These are phyloP conservation scores for Sceliomorpha sp. DNA, from an alignment of 2,888 invertebrate species.

Conservation along the genomic window DNA sequence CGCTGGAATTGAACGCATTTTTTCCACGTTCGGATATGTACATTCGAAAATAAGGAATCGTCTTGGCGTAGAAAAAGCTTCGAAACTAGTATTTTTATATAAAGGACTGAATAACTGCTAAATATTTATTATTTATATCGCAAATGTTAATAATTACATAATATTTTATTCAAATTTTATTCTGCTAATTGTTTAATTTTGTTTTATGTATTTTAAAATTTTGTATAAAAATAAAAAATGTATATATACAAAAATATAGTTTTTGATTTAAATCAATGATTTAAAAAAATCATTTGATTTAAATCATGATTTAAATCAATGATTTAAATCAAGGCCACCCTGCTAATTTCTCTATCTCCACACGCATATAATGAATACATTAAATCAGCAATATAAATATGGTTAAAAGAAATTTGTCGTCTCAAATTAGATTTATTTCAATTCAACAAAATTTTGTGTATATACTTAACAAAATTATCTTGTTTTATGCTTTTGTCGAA, in stretches of 20 bases:
- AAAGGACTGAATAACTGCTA: not conserved
- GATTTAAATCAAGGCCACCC: not conserved
- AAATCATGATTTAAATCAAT: slow-evolving; percentile 3
- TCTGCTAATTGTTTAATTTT: too few species aligned
- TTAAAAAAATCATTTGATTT: slow-evolving; percentile 10
- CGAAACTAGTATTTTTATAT: slow-evolving; percentile 16
- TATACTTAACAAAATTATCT: too few species aligned
- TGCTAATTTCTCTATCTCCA: too few species aligned
- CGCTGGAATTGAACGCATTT: slow-evolving; percentile 17
- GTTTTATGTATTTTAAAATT: too few species aligned
- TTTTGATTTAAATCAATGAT: slow-evolving; percentile 10
- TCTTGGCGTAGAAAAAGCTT: slow-evolving; percentile 12
- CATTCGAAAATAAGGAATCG: slow-evolving; percentile 21
- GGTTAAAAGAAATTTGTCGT: too few species aligned
- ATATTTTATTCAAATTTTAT: too few species aligned
- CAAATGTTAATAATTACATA: not conserved
- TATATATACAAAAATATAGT: not conserved
- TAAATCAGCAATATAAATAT: too few species aligned
- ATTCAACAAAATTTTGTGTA: too few species aligned
- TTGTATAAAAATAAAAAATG: slow-evolving; percentile 4
- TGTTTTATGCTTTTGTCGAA: too few species aligned
- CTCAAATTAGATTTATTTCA: too few species aligned
- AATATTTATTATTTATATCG: not conserved
- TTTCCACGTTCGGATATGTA: slow-evolving; percentile 19
- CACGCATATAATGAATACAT: too few species aligned